Evolutionary conservation across 2,797 vertebrate species (phyloP).

Genomic region (Hybognathus amarus): DNA sequence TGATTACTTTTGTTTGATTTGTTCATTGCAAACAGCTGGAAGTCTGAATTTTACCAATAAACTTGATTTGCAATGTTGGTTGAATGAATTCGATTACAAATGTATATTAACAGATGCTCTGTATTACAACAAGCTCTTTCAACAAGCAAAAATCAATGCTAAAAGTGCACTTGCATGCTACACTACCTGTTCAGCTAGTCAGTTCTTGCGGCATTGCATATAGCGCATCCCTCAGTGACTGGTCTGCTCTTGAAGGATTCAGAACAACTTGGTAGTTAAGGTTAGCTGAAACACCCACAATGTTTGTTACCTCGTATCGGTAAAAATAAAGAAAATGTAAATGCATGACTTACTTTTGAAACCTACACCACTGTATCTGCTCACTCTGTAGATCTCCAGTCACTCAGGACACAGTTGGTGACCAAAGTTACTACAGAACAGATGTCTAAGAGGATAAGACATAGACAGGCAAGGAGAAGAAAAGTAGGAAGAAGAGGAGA

Average conservation of each 20-base stretch:
- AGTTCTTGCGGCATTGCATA: not conserved
- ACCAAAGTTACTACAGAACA: slow-evolving; percentile 42
- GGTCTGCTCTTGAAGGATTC: not conserved
- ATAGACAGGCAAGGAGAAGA: slow-evolving; percentile 42
- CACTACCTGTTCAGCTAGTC: not conserved
- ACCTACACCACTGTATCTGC: not conserved
- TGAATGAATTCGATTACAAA: too few species aligned
- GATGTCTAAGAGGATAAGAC: slow-evolving; percentile 45
- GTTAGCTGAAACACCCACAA: slow-evolving; percentile 6
- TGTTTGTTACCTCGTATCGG: not conserved
- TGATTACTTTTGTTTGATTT: too few species aligned
- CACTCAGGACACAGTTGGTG: slow-evolving; percentile 43
- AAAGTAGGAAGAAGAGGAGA: slow-evolving; percentile 56
- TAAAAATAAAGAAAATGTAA: not conserved
- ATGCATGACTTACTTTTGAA: slow-evolving; percentile 6
- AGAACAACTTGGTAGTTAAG: slow-evolving; percentile 1
- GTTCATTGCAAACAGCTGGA: too few species aligned
- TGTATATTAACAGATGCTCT: too few species aligned
- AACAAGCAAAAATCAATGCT: too few species aligned
- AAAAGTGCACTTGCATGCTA: not conserved
- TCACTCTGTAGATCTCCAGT: not conserved
- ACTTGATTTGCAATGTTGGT: too few species aligned
- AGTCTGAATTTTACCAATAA: too few species aligned
- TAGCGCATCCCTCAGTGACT: not conserved
- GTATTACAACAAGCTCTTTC: too few species aligned